Conservation (phyloP, 2,888 invertebrate species). For the Drosophila mimica region DNA sequence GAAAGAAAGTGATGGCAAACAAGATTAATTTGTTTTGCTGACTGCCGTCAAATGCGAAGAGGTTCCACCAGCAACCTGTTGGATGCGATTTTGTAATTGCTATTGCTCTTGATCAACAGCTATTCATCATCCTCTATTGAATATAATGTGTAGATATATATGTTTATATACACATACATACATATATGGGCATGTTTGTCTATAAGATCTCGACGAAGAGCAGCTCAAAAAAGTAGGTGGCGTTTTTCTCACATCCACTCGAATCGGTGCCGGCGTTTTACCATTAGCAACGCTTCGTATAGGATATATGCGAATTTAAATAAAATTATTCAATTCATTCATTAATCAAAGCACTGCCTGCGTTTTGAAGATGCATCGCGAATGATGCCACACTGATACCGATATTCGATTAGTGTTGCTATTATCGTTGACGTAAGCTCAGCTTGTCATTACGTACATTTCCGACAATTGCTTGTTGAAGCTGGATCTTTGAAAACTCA, state of each 20-base stretch:
- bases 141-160: conserved; percentile 18
- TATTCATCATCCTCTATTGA: conserved; percentile 60
- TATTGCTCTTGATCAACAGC: conserved; percentile 56
- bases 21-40: conserved; percentile 78
- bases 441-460: not conserved
- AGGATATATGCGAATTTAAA: conserved; percentile 80
- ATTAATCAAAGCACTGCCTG: conserved; percentile 67
- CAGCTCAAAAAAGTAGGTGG: conserved; percentile 64
- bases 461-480: not conserved
- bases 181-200: not conserved
- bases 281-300: conserved; percentile 69
- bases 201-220: conserved; percentile 9
- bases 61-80: conserved; percentile 72
- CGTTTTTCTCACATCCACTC: conserved; percentile 71
- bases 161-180: not conserved
- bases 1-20: conserved; percentile 71
- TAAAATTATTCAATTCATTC: conserved; percentile 72
- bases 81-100: conserved; percentile 65
- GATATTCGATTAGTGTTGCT: conserved; percentile 33
- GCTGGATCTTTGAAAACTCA: not conserved
- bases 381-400: conserved; percentile 49
- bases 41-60: conserved; percentile 29
- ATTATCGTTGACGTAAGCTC: not conserved
- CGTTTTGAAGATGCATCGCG: conserved; percentile 58
- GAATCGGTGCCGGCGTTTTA: conserved; percentile 69